phyloP scores from a whole-genome alignment of 2,888 invertebrate species.

The Idaea biselata region DNA sequence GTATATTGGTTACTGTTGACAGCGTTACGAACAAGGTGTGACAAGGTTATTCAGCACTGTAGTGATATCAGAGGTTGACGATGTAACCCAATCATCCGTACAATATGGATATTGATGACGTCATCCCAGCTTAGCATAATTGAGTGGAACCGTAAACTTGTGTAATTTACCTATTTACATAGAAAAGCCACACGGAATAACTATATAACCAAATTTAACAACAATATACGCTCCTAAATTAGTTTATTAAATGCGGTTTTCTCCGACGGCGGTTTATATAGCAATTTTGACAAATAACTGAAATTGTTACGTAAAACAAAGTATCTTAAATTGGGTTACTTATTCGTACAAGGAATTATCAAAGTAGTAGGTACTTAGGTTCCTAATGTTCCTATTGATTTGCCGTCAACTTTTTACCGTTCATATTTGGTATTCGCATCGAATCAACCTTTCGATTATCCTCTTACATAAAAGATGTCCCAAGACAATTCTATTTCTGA shows the following conservation, averaged over 20 bases:
- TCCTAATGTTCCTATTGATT: slow-evolving; percentile 29
- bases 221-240: slow-evolving; percentile 5
- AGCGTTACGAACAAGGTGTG: slow-evolving; percentile 44
- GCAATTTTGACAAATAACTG: not conserved
- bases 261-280: not conserved
- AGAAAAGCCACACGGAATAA: not conserved
- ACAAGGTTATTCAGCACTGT: slow-evolving; percentile 50
- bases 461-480: slow-evolving; percentile 30
- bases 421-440: slow-evolving; percentile 25
- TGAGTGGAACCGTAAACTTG: slow-evolving; percentile 14
- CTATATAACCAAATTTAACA: not conserved
- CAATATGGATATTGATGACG: slow-evolving; percentile 25
- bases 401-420: slow-evolving; percentile 24
- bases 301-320: not conserved
- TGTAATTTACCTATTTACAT: slow-evolving; percentile 9
- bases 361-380: slow-evolving; percentile 12
- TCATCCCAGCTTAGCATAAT: slow-evolving; percentile 10
- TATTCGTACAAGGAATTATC: slow-evolving; percentile 2
- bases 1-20: slow-evolving; percentile 23
- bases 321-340: not conserved
- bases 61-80: slow-evolving; percentile 50
- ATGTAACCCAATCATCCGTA: slow-evolving; percentile 50
- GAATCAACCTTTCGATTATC: slow-evolving; percentile 33
- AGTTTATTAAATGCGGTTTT: slow-evolving; percentile 5
- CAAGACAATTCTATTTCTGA: slow-evolving; percentile 21